Conservation (phyloP, 1,140 invertebrate genomes). For the Pararge aegeria region DNA sequence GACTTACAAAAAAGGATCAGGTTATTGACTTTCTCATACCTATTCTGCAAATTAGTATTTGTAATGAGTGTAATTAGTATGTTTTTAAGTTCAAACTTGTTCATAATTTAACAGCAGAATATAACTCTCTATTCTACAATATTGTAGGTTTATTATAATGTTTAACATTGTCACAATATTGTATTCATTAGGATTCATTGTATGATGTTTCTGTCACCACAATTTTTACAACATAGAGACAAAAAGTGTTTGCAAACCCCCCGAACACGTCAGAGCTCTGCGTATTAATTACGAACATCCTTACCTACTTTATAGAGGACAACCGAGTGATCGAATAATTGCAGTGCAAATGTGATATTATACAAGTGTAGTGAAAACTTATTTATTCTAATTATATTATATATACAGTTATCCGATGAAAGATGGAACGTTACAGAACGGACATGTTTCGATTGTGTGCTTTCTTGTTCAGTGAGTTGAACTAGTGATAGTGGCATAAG, state of each 20-base stretch:
- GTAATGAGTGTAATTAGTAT: too few relatives aligned
- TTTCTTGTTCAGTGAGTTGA: constrained; percentile 50
- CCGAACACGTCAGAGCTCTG: constrained; percentile 4
- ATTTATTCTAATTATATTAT: constrained; percentile 46
- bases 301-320: constrained; percentile 6
- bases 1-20: too few relatives aligned
- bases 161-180: too few relatives aligned
- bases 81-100: too few relatives aligned
- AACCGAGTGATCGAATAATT: constrained; percentile 32
- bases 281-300: not conserved
- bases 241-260: not conserved
- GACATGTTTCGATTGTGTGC: constrained; percentile 48
- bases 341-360: constrained; percentile 66
- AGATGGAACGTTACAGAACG: constrained; percentile 64
- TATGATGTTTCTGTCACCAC: not conserved
- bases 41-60: too few relatives aligned
- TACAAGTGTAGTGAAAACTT: constrained; percentile 58
- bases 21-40: too few relatives aligned
- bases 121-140: too few relatives aligned
- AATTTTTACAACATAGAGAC: not conserved
- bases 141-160: too few relatives aligned
- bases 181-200: too few relatives aligned
- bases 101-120: too few relatives aligned
- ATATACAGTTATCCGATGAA: constrained; percentile 43
- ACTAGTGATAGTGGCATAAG: constrained; percentile 55